phyloP scores from a whole-genome alignment of 2,888 invertebrate genomes.

The Fissipunctia ypsillon region DNA sequence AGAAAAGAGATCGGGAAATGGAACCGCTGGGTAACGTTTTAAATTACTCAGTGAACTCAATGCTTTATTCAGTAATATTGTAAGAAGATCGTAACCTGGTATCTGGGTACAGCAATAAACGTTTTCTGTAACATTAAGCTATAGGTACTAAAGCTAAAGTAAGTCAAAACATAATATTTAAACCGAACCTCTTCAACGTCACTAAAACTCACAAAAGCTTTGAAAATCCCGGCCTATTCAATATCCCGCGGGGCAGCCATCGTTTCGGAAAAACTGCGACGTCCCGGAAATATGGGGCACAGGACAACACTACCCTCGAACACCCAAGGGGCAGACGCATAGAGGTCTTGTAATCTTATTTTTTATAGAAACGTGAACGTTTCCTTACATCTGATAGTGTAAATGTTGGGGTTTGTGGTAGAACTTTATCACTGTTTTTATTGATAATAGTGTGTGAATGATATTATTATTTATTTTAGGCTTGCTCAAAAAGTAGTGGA shows the following conservation, averaged over 20 bases:
- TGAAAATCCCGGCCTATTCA: conserved; percentile 43
- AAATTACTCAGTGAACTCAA: neutral
- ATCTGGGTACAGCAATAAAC: neutral
- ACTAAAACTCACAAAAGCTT: conserved; percentile 15
- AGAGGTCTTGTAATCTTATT: conserved; percentile 68
- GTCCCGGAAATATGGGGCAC: conserved; percentile 54
- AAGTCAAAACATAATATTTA: conserved; percentile 25
- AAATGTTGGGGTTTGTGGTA: conserved; percentile 55
- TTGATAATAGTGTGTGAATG: conserved; percentile 56
- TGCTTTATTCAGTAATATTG: neutral
- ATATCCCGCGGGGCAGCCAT: conserved; percentile 43
- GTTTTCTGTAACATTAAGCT: neutral
- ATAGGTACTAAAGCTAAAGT: neutral
- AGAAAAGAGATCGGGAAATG: too few species aligned
- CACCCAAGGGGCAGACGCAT: conserved; percentile 64
- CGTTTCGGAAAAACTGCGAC: conserved; percentile 57
- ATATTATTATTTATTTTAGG: conserved; percentile 46
- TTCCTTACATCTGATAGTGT: conserved; percentile 67
- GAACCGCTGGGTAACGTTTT: too few species aligned
- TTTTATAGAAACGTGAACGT: conserved; percentile 68
- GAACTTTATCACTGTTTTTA: conserved; percentile 60
- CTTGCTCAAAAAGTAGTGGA: neutral
- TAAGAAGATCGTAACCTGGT: neutral
- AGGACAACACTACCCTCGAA: conserved; percentile 60
- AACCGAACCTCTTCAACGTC: conserved; percentile 19